Percentiles rank a stretch among this genome's conserved stretches.
Conservation (phyloP, 2,888 invertebrate species). For the Scaptomyza cyrtandrae region DNA sequence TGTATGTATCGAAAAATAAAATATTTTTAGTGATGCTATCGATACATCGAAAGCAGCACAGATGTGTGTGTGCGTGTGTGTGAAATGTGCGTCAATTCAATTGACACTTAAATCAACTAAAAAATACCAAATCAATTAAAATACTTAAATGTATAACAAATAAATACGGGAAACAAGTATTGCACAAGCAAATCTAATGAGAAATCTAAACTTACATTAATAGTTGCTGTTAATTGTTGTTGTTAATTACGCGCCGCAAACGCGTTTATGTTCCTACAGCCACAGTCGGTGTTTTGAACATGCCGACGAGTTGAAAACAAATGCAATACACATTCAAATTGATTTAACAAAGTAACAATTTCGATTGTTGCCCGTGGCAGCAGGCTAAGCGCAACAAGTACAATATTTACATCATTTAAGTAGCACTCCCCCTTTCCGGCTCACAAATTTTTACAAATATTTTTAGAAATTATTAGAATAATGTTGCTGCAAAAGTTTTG, state of each 20-base stretch:
- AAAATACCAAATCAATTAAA: conserved; percentile 26
- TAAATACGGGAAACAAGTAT: conserved; percentile 42
- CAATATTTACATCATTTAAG: background rate
- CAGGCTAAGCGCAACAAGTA: conserved; percentile 71
- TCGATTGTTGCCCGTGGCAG: conserved; percentile 59
- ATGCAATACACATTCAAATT: conserved; percentile 49
- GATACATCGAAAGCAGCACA: conserved; percentile 55
- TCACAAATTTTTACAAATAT: background rate
- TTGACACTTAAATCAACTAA: conserved; percentile 29
- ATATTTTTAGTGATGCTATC: conserved; percentile 34
- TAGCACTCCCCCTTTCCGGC: background rate
- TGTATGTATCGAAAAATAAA: conserved; percentile 30
- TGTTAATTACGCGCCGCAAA: conserved; percentile 36
- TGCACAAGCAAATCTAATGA: conserved; percentile 43
- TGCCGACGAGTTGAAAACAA: conserved; percentile 58
- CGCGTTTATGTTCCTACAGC: conserved; percentile 31
- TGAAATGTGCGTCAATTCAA: no score
- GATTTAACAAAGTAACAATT: conserved; percentile 50
- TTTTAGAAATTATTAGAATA: background rate
- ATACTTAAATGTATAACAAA: conserved; percentile 3
- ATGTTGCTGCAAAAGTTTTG: conserved; percentile 72
- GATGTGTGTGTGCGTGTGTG: background rate
- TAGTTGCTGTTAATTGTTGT: conserved; percentile 2
- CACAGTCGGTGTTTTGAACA: conserved; percentile 44
- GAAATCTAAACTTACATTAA: conserved; percentile 30